Conservation (phyloP, 92 coral and sea anemone species). For the Isaurus tuberculatus region DNA sequence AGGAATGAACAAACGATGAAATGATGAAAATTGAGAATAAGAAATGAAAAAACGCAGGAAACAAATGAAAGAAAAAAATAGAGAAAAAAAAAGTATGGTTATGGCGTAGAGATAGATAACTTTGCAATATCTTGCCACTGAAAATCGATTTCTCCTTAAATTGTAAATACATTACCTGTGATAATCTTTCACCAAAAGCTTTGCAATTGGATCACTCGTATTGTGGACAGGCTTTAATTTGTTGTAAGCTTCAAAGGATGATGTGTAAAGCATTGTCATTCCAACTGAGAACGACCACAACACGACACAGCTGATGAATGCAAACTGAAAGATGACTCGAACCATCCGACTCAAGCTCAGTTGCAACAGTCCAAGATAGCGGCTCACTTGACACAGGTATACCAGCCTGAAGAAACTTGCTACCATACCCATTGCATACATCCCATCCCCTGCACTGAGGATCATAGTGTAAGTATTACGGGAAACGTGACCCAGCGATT, state of each 20-base stretch:
- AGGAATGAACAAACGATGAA: neutral
- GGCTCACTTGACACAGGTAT: slow-evolving; percentile 96
- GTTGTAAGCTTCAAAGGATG: slow-evolving; percentile 87
- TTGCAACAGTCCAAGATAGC: slow-evolving; percentile 93
- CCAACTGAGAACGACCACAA: slow-evolving; percentile 93
- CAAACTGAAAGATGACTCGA: slow-evolving; percentile 96
- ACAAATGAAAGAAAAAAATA: neutral
- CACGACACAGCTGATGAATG: slow-evolving; percentile 94
- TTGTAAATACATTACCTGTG: slow-evolving; percentile 55
- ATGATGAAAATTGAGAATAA: neutral
- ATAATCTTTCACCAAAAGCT: slow-evolving; percentile 65
- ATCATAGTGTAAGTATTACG: slow-evolving; percentile 46
- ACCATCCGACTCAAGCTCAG: slow-evolving; percentile 98
- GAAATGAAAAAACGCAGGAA: neutral
- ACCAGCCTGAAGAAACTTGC: slow-evolving; percentile 95
- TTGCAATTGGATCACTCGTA: slow-evolving; percentile 26
- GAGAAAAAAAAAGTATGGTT: neutral
- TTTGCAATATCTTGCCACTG: too few species aligned
- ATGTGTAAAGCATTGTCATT: slow-evolving; percentile 90
- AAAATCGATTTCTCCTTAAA: neutral
- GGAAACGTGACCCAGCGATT: slow-evolving; percentile 17
- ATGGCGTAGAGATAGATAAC: too few species aligned
- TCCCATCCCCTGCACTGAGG: slow-evolving; percentile 90
- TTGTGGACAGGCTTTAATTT: slow-evolving; percentile 55
- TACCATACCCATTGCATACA: slow-evolving; percentile 92